Evolutionary conservation across 2,113 vertebrate genomes (phyloP).

Genomic region (Perccottus glenii): DNA sequence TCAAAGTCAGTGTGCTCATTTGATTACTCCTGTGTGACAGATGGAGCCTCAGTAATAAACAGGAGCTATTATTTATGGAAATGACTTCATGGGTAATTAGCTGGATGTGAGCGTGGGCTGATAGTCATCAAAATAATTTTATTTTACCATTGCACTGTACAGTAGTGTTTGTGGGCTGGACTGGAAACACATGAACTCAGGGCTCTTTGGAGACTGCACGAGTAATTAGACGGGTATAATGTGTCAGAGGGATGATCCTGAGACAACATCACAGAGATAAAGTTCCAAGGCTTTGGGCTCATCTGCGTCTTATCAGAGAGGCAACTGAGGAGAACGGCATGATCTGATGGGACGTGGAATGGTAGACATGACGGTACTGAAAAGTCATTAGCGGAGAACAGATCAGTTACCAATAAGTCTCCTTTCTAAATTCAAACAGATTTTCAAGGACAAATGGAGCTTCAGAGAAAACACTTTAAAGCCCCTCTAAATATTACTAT

Average conservation of each 20-base stretch:
- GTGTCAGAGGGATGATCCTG: background rate
- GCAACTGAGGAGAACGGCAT: background rate
- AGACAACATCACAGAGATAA: constrained; percentile 2
- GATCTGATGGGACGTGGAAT: constrained; percentile 4
- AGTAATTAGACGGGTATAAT: constrained; percentile 9
- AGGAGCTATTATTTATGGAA: constrained; percentile 70
- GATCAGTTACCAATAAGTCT: background rate
- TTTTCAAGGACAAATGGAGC: constrained; percentile 1
- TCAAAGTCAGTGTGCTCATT: constrained; percentile 55
- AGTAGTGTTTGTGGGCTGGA: constrained; percentile 15
- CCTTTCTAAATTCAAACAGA: background rate
- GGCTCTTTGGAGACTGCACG: constrained; percentile 18
- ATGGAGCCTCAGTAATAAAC: constrained; percentile 55
- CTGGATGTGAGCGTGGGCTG: constrained; percentile 40
- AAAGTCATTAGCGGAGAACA: background rate
- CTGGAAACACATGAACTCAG: constrained; percentile 27
- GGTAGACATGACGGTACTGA: background rate
- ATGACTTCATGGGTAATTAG: constrained; percentile 70
- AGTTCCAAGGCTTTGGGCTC: background rate
- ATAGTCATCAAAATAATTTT: constrained; percentile 47
- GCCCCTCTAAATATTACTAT: background rate
- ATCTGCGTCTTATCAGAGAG: constrained; percentile 1
- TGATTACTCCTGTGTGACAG: constrained; percentile 62
- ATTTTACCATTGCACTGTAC: constrained; percentile 43
- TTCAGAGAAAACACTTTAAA: constrained; percentile 4